phyloP scores from a whole-genome alignment of 2,113 vertebrate genomes.

The Polypterus bichir region DNA sequence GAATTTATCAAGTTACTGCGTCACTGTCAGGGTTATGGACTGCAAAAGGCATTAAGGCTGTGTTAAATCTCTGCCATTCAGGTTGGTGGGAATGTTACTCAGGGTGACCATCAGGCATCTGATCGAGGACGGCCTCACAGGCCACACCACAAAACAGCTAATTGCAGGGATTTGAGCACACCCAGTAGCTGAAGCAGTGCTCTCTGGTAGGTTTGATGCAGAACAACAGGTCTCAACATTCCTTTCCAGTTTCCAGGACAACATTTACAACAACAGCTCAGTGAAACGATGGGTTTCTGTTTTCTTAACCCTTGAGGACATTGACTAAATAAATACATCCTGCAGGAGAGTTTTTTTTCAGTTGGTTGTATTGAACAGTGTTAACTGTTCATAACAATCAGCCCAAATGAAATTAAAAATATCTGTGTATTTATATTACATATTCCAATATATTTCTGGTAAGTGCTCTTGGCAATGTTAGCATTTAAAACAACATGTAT shows the following conservation, averaged over 20 bases:
- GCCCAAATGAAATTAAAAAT: too few species aligned
- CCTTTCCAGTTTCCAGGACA: slow-evolving; percentile 56
- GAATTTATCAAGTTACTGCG: too few species aligned
- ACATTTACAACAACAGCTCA: slow-evolving; percentile 56
- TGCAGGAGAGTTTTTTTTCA: slow-evolving; percentile 39
- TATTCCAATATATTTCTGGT: too few species aligned
- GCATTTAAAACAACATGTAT: too few species aligned
- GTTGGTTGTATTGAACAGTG: too few species aligned
- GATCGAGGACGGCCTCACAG: slow-evolving; percentile 24
- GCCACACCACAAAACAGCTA: slow-evolving; percentile 26
- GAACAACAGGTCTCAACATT: slow-evolving; percentile 61
- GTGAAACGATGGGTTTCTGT: slow-evolving; percentile 44
- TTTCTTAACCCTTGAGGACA: slow-evolving; percentile 63
- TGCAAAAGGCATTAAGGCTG: not conserved
- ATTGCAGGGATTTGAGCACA: slow-evolving; percentile 41
- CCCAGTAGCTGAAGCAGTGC: slow-evolving; percentile 40
- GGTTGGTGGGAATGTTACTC: slow-evolving; percentile 21
- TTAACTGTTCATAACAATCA: too few species aligned
- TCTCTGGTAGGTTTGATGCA: slow-evolving; percentile 36
- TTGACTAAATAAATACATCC: slow-evolving; percentile 53
- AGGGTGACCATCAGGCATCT: slow-evolving; percentile 21
- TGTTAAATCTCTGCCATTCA: slow-evolving; percentile 8
- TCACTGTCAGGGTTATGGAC: not conserved
- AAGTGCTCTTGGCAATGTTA: too few species aligned
- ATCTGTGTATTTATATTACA: too few species aligned